Base-by-base conservation (phyloP, 64 coral and sea anemone genomes). In the Stichodactyla helianthus region DNA sequence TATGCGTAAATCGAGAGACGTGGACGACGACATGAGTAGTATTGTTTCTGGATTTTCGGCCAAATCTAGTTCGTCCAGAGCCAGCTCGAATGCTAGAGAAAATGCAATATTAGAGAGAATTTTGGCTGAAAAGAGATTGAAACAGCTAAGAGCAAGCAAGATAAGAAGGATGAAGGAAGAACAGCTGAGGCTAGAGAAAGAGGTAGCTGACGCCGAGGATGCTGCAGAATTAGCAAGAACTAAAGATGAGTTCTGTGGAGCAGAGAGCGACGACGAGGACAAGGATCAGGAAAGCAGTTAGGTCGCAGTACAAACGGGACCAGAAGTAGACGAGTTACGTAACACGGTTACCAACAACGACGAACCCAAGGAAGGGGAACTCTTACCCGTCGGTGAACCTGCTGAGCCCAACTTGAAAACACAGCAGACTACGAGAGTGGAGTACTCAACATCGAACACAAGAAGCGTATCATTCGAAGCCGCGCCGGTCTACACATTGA, bases 71-170 rank as follows among this genome's bases (percentile, higher is more conserved):
- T 54, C 57, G 28, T 93, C 82, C 22, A 93, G 18, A 20, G 51
- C 80, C 52, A 82, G 78, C 80, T 57, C 89, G 55, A 53, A 27
- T 28, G 61, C 60, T 76, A 83, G 71, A 54, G 88, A 87, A 84
- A 76, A 84, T 13, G 80, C 67, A 62, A 86, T 59, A 61, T 58
- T 90, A 20, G 25, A 90, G 25, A 89, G 67, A 60, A 67, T 90
- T 87, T 54, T 94, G 6, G 88, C 88, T 83, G 88, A 94, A 77
- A 94, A 83, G 84, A 93, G 86, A 71, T 62, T 89, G 22, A 87
- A 74, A 53, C 83, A 89, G 58, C 79, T 35, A 35, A 35, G 31
- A 35, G 31, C 0, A 35, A 35, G 31, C 31, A 35, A 35, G 31
- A 35, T 35, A 89, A 82, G 56, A 51, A 86, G 87, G 51, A 89